Evolutionary conservation across 2,797 vertebrate genomes (phyloP), one percentile per base, ranked within the genome.

Genomic region (Siniperca obscura): DNA sequence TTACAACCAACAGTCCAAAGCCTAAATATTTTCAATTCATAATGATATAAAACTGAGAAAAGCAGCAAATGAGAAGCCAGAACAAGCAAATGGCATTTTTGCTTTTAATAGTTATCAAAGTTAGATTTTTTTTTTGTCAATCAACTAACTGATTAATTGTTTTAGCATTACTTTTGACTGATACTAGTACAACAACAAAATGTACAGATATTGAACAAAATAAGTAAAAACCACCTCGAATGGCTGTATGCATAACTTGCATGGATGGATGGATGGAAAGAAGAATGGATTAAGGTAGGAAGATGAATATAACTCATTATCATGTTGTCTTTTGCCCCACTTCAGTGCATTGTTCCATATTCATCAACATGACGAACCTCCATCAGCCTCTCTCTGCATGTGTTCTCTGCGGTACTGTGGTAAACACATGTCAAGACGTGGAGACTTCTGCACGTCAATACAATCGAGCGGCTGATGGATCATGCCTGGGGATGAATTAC

Each of bases 391-490:
- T 36, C 85, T 11, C 82, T 74, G 82, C 78, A 8, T 70, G 84
- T 44, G 62, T 19, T 78, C 74, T 30, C 73, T 19, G 42, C 22
- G 1, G 69, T 48, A 2, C 78, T 56, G 86, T 65, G 91, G 89
- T 87, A 87, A 93, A 92, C 88, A 90, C 86, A 60, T 56, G 86
- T 88, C 50, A 38, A 85, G 81, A 82, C 55, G 48, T 22, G 34
- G 52, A 88, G 85, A 79, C 84, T 77, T 42, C 65, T 30, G 50
- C n/a, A 0, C 25, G 25, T 92, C 93, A 40, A 91, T 91, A 38
- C 74, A 0, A 94, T 93, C 74, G 90, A 95, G 86, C 65, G 30
- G 75, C 81, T 90, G 94, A 94, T 62, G 91, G 90, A 91, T 92
- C 74, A 44, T 73, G 40, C 76, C 74, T 11, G 7, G 83, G 86